These are phyloP conservation scores for Heliconius hortense DNA, from an alignment of 2,888 invertebrate species.

Conservation along the genomic window DNA sequence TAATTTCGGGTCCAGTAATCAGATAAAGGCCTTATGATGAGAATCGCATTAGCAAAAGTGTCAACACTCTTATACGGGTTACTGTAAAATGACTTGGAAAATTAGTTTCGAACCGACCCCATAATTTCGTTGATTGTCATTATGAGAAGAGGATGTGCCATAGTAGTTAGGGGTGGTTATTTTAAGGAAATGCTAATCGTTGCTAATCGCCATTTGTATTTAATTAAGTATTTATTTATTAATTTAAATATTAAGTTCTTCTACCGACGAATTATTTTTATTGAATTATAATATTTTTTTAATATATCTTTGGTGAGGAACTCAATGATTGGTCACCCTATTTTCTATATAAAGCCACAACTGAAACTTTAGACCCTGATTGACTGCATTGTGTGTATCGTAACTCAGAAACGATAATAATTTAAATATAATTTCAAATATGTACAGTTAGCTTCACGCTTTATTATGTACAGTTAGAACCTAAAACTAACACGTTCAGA, in stretches of 20 bases:
- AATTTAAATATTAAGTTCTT: background rate
- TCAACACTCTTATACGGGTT: slow-evolving; percentile 39
- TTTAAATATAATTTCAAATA: no score
- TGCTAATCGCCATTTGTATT: background rate
- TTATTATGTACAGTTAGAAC: no score
- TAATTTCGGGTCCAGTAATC: slow-evolving; percentile 55
- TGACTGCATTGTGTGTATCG: no score
- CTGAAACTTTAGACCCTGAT: no score
- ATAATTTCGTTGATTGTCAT: slow-evolving; percentile 33
- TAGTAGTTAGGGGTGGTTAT: slow-evolving; percentile 8
- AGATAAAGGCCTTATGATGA: slow-evolving; percentile 60
- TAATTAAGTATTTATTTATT: background rate
- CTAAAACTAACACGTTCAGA: no score
- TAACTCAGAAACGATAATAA: no score
- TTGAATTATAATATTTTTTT: no score
- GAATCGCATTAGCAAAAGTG: slow-evolving; percentile 51
- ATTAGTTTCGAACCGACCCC: slow-evolving; percentile 33
- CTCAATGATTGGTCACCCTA: no score
- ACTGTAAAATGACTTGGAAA: slow-evolving; percentile 39
- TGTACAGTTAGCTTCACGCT: no score
- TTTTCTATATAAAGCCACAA: no score
- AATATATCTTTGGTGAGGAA: no score
- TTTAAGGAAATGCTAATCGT: slow-evolving; percentile 7
- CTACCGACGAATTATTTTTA: background rate
- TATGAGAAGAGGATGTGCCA: slow-evolving; percentile 24